Evolutionary conservation across 2,888 invertebrate species (phyloP), one percentile per base, ranked within the genome.

Genomic region (Andrena marginata): DNA sequence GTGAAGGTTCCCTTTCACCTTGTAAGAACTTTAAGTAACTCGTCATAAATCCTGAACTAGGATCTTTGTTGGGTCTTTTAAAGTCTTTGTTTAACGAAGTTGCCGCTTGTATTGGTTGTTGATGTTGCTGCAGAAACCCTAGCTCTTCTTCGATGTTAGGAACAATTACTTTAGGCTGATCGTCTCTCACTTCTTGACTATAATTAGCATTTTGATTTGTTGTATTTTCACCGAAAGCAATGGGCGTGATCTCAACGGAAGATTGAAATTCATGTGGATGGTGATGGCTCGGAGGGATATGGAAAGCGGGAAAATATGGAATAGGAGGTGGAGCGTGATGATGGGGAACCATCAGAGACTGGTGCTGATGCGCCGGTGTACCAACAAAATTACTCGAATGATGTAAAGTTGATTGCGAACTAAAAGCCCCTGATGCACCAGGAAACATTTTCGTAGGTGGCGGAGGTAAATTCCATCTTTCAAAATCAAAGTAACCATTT

Each of bases 131-230:
- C 87, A 97, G 95, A 95, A 97, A 97, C 94, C 97, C 97, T 92
- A 98, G 95, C 95, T 98, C 98, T 95, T 98, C 97, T 94, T 97
- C 97, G 94, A 98, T 97, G 95, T 97, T 97, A 90, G 97, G 97
- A 92, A 97, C 97, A 91, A 97, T 97, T 91, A 97, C 97, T 95
- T 97, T 97, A 89, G 97, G 97, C 94, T 96, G 96, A 94, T 96
- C 97, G 88, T 96, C 96, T 94, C 96, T 93, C 89, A 94, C 80
- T 87, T 92, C 91, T 68, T 89, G 91, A 85, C 77, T 87, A 56
- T 88, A 92, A 69, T 79, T 88, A 16, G 84, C 59, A 78, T 82
- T 86, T 68, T 89, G 89, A 69, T 85, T 89, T 4, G 75, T 42
- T 26, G 78, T 42, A 31, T 77, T 87, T 3, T 87, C 89, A 7